Evolutionary conservation across 53 echinoderm and acorn worm species (phyloP).

Genomic region (Astropecten irregularis): DNA sequence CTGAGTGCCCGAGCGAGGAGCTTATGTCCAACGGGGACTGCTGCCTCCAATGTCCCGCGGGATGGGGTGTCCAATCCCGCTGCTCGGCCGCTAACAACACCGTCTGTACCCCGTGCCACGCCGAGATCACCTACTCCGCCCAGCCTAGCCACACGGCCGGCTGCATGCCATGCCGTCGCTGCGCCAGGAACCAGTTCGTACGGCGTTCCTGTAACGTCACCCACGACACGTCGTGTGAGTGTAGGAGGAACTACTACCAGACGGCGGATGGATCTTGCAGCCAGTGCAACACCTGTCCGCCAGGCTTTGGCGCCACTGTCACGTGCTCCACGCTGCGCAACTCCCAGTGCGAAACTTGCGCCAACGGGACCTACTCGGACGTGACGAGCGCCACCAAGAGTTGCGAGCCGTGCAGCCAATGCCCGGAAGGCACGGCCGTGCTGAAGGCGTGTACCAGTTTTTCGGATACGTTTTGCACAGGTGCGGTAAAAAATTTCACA

Average conservation of each 20-base stretch:
- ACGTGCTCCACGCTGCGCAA: conserved; percentile 68
- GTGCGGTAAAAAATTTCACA: no score
- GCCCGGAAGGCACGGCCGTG: conserved; percentile 55
- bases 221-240: conserved; percentile 79
- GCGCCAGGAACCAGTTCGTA: conserved; percentile 65
- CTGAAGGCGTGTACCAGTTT: conserved; percentile 67
- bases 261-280: conserved; percentile 65
- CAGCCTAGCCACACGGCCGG: conserved; percentile 54
- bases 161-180: conserved; percentile 68
- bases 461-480: conserved; percentile 81
- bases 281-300: conserved; percentile 88
- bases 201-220: conserved; percentile 60
- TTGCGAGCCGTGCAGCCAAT: conserved; percentile 75
- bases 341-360: conserved; percentile 68
- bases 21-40: conserved; percentile 69
- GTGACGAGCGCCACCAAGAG: conserved; percentile 68
- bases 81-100: conserved; percentile 74
- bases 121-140: conserved; percentile 65
- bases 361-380: conserved; percentile 81
- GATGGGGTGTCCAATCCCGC: conserved; percentile 73
- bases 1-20: conserved; percentile 59
- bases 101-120: conserved; percentile 59
- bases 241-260: conserved; percentile 64
- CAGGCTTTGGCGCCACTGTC: conserved; percentile 84
- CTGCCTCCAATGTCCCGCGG: conserved; percentile 75